A percentile compares a stretch with the other conserved stretches of the same genome.
These are phyloP conservation scores for Lasiurus borealis DNA, from an alignment of 2,113 vertebrate species.

Conservation along the genomic window DNA sequence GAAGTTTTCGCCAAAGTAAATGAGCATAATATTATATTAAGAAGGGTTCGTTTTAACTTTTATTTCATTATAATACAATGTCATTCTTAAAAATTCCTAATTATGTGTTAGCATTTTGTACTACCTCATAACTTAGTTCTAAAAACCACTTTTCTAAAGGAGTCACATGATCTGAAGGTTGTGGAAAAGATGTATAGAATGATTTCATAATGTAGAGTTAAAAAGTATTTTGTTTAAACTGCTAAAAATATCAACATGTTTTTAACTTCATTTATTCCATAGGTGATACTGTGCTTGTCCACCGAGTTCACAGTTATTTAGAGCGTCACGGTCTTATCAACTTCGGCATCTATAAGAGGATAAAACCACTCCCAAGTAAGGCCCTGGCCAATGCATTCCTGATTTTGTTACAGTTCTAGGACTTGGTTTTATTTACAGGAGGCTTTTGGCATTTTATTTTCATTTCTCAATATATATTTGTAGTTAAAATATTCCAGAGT, in stretches of 20 bases:
- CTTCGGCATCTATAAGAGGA: slow-evolving; percentile 98
- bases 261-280: slow-evolving; percentile 54
- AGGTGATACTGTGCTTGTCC: slow-evolving; percentile 97
- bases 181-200: slow-evolving; percentile 39
- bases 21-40: background rate
- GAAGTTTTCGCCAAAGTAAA: slow-evolving; percentile 32
- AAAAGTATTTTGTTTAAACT: slow-evolving; percentile 51
- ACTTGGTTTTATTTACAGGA: background rate
- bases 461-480: slow-evolving; percentile 52
- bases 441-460: slow-evolving; percentile 48
- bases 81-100: slow-evolving; percentile 41
- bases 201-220: background rate
- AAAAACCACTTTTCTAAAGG: slow-evolving; percentile 50
- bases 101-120: background rate
- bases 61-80: background rate
- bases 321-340: slow-evolving; percentile 98
- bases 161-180: slow-evolving; percentile 4
- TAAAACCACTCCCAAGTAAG: slow-evolving; percentile 99
- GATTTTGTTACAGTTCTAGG: background rate
- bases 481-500: background rate
- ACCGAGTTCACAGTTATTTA: slow-evolving; percentile 98
- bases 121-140: background rate
- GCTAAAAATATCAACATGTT: slow-evolving; percentile 31
- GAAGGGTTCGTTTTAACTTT: slow-evolving; percentile 48
- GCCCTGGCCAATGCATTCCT: slow-evolving; percentile 7